phyloP scores from a whole-genome alignment of 2,113 vertebrate species.

The Hippocampus barbouri region DNA sequence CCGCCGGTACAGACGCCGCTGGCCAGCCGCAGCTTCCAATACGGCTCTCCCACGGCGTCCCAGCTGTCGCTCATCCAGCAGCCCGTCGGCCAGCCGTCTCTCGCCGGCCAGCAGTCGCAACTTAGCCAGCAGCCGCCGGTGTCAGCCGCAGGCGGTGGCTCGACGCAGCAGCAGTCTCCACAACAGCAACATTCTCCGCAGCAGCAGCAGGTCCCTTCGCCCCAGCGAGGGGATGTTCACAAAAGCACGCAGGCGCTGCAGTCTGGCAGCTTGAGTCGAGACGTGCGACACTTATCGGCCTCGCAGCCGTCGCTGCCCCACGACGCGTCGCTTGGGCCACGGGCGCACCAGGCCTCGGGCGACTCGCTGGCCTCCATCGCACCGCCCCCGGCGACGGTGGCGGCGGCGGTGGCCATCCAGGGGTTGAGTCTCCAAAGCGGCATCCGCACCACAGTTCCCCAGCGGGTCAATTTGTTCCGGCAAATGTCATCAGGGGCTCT shows the following conservation, averaged over 20 bases:
- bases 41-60: slow-evolving; percentile 84
- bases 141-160: slow-evolving; percentile 50
- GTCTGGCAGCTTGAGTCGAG: slow-evolving; percentile 85
- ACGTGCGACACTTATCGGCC: slow-evolving; percentile 92
- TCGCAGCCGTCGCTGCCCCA: slow-evolving; percentile 97
- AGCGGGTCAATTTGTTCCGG: slow-evolving; percentile 85
- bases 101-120: slow-evolving; percentile 54
- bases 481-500: slow-evolving; percentile 96
- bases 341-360: slow-evolving; percentile 84
- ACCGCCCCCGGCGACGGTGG: slow-evolving; percentile 66
- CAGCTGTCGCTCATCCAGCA: slow-evolving; percentile 89
- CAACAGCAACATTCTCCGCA: slow-evolving; percentile 57
- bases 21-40: slow-evolving; percentile 89
- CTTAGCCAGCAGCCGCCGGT: slow-evolving; percentile 51
- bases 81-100: slow-evolving; percentile 53
- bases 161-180: slow-evolving; percentile 49
- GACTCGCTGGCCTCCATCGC: slow-evolving; percentile 87
- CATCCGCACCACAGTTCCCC: slow-evolving; percentile 80
- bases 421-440: slow-evolving; percentile 72
- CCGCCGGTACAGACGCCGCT: slow-evolving; percentile 88
- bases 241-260: slow-evolving; percentile 89
- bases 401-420: slow-evolving; percentile 60
- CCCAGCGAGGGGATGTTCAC: slow-evolving; percentile 83
- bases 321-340: slow-evolving; percentile 80
- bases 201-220: slow-evolving; percentile 72